These are phyloP conservation scores for Stenodema calcarata DNA, from an alignment of 2,888 invertebrate genomes.

Conservation along the genomic window DNA sequence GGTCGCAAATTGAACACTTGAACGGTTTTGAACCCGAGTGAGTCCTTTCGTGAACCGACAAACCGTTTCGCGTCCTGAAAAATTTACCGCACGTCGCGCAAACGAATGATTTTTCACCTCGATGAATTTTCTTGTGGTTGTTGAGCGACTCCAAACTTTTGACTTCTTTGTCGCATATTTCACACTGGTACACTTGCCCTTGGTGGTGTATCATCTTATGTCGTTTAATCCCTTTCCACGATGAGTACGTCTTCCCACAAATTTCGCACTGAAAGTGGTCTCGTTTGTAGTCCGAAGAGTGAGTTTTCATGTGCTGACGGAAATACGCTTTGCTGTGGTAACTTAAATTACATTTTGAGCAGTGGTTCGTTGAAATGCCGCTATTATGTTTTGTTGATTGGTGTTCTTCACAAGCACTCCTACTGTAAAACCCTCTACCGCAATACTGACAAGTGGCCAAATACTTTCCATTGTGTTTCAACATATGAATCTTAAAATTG, in stretches of 20 bases:
- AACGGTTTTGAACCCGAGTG: conserved; percentile 66
- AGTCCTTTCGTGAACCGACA: conserved; percentile 63
- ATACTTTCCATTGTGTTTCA: conserved; percentile 56
- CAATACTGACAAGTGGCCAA: conserved; percentile 50
- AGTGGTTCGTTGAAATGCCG: conserved; percentile 59
- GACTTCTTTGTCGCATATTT: conserved; percentile 68
- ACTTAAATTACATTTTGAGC: conserved; percentile 61
- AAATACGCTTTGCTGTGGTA: conserved; percentile 53
- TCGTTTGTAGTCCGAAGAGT: not conserved
- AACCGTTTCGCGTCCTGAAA: conserved; percentile 63
- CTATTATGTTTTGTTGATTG: conserved; percentile 43
- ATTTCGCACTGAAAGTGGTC: conserved; percentile 62
- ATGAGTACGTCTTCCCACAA: conserved; percentile 63
- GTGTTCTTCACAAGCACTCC: conserved; percentile 51
- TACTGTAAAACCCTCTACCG: conserved; percentile 53
- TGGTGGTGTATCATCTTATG: conserved; percentile 64
- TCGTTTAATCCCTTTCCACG: conserved; percentile 61
- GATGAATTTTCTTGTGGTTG: conserved; percentile 66
- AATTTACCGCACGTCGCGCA: conserved; percentile 64
- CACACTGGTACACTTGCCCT: conserved; percentile 65
- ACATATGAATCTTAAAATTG: conserved; percentile 54
- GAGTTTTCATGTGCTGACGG: conserved; percentile 49
- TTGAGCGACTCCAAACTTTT: conserved; percentile 66
- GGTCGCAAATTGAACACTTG: conserved; percentile 64
- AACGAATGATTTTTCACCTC: conserved; percentile 66